phyloP scores from a whole-genome alignment of 2,888 invertebrate genomes.

The Theodoxus fluviatilis region DNA sequence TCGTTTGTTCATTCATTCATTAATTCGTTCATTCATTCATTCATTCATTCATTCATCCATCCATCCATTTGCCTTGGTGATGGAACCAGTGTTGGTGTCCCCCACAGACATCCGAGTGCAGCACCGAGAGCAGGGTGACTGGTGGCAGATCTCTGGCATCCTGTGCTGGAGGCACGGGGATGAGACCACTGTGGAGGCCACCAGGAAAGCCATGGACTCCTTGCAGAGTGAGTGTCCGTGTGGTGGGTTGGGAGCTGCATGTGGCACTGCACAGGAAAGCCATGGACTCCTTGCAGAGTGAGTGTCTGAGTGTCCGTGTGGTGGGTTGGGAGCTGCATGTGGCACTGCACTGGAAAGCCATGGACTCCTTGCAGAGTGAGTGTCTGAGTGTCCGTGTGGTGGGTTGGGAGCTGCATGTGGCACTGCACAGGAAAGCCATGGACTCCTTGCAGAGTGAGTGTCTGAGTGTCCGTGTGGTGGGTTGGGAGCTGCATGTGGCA shows the following conservation, averaged over 20 bases:
- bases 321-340: neutral
- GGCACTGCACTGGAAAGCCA: constrained; percentile 33
- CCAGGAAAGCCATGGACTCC: constrained; percentile 39
- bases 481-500: neutral
- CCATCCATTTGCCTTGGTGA: too few relatives aligned
- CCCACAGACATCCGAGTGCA: neutral
- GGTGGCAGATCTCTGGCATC: constrained; percentile 41
- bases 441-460: constrained; percentile 26
- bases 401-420: neutral
- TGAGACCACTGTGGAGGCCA: constrained; percentile 34
- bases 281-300: constrained; percentile 34
- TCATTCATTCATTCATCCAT: too few relatives aligned
- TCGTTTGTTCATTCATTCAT: too few relatives aligned
- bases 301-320: neutral
- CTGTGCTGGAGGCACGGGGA: too few relatives aligned
- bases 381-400: too few relatives aligned
- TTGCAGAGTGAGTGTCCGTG: constrained; percentile 19
- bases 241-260: neutral
- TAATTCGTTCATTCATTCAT: too few relatives aligned
- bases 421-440: constrained; percentile 41
- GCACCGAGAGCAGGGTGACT: constrained; percentile 14
- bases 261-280: constrained; percentile 30
- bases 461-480: neutral
- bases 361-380: constrained; percentile 33
- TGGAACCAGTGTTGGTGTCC: too few relatives aligned